Conservation (phyloP, 2,797 vertebrate species). For the Momotus momota region DNA sequence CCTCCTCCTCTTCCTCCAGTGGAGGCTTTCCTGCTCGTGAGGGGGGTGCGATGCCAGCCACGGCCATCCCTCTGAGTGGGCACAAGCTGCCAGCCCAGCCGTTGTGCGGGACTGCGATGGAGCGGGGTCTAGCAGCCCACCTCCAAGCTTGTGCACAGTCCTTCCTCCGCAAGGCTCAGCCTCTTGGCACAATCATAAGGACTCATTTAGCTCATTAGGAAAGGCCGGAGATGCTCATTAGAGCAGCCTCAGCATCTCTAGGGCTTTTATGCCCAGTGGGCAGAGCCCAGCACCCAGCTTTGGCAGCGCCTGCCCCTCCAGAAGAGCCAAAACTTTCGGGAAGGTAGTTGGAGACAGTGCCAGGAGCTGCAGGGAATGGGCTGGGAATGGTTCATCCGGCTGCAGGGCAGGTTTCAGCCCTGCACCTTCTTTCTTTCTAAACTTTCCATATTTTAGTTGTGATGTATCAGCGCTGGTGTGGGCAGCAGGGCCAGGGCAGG, state of each 20-base stretch:
- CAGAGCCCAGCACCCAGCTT: neutral
- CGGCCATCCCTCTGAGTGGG: neutral
- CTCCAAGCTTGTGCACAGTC: fast-evolving
- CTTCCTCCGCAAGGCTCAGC: neutral
- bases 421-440: fast-evolving
- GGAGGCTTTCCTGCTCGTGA: neutral
- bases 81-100: neutral
- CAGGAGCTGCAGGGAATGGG: fast-evolving
- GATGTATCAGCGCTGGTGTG: neutral
- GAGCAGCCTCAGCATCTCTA: neutral
- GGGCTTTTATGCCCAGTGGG: neutral
- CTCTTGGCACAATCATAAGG: fast-evolving
- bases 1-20: neutral
- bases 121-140: neutral
- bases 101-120: fast-evolving
- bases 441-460: fast-evolving
- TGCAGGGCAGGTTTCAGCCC: neutral
- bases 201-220: fast-evolving
- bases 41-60: neutral
- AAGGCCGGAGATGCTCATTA: neutral
- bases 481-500: neutral
- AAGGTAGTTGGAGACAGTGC: neutral
- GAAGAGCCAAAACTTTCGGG: neutral
- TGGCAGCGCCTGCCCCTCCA: neutral
- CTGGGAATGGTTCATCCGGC: neutral